Evolutionary conservation across 2,113 vertebrate species (phyloP).

Genomic region (Takifugu bimaculatus): DNA sequence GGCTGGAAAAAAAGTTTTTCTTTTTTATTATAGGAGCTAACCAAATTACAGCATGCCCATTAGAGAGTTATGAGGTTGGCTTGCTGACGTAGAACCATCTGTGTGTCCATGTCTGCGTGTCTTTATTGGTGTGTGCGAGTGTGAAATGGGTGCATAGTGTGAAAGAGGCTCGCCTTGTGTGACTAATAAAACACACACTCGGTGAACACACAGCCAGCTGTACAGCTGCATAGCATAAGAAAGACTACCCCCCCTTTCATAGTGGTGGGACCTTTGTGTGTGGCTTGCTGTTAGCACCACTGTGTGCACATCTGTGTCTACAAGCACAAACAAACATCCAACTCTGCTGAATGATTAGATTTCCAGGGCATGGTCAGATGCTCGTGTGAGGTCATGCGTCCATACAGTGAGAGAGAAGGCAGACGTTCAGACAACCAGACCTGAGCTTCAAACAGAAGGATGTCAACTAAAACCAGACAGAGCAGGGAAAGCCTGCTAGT

Average conservation of each 20-base stretch:
- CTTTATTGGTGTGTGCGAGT: conserved; percentile 1
- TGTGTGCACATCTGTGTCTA: conserved; percentile 73
- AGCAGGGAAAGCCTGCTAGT: not conserved
- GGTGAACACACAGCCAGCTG: conserved; percentile 13
- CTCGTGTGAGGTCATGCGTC: conserved; percentile 38
- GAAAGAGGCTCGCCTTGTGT: conserved; percentile 44
- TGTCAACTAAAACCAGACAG: not conserved
- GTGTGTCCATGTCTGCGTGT: conserved; percentile 2
- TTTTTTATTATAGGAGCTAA: conserved; percentile 44
- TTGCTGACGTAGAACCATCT: conserved; percentile 41
- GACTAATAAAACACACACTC: conserved; percentile 50
- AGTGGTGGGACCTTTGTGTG: conserved; percentile 10
- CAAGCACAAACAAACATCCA: conserved; percentile 59
- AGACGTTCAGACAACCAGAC: not conserved
- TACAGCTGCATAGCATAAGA: not conserved
- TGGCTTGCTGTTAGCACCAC: conserved; percentile 47
- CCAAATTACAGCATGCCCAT: conserved; percentile 54
- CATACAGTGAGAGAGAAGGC: conserved; percentile 15
- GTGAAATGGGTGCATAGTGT: conserved; percentile 19
- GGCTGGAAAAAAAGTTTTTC: conserved; percentile 36
- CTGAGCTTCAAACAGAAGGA: not conserved
- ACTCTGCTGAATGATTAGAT: conserved; percentile 66
- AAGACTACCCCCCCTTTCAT: conserved; percentile 19
- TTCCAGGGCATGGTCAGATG: conserved; percentile 59
- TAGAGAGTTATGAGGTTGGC: conserved; percentile 57